A percentile compares a stretch with the other conserved stretches of the same genome.
Conservation (phyloP, 2,888 invertebrate species). For the Petrophora chlorosata region DNA sequence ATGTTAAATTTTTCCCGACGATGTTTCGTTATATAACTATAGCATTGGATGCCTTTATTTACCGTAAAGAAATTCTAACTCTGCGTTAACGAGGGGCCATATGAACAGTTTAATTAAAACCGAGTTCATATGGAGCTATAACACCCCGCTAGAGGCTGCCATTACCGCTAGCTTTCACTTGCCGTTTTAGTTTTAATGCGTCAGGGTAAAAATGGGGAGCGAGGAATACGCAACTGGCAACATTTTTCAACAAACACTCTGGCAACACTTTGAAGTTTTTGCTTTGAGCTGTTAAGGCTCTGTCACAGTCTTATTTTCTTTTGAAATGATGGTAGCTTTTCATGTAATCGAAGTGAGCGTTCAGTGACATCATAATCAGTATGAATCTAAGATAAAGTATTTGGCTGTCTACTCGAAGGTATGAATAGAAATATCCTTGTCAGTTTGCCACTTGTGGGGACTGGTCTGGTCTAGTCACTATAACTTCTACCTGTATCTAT, state of each 20-base stretch:
- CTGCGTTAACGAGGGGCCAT: slow-evolving; percentile 8
- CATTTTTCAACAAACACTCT: slow-evolving; percentile 2
- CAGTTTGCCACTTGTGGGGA: too few species aligned
- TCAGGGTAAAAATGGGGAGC: not conserved
- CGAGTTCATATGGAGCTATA: slow-evolving; percentile 7
- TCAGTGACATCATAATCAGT: too few species aligned
- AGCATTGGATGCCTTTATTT: too few species aligned
- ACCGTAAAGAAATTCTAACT: slow-evolving; percentile 4
- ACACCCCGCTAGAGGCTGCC: not conserved
- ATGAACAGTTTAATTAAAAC: slow-evolving; percentile 16
- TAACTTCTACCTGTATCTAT: too few species aligned
- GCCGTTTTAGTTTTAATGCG: slow-evolving; percentile 15
- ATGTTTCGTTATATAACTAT: too few species aligned
- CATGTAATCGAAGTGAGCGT: not conserved
- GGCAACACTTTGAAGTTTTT: not conserved
- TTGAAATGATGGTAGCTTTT: not conserved
- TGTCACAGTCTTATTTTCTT: not conserved
- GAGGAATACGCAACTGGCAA: slow-evolving; percentile 3
- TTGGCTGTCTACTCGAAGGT: too few species aligned
- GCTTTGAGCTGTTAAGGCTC: slow-evolving; percentile 10
- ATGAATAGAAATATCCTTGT: too few species aligned
- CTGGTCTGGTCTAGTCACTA: too few species aligned
- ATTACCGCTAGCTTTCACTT: slow-evolving; percentile 12
- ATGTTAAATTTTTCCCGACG: too few species aligned
- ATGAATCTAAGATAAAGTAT: too few species aligned